Percentiles rank a stretch among this genome's conserved stretches.
Conservation (phyloP, 37 sponge, comb jelly and placozoan genomes). For the Beroe forskalii region DNA sequence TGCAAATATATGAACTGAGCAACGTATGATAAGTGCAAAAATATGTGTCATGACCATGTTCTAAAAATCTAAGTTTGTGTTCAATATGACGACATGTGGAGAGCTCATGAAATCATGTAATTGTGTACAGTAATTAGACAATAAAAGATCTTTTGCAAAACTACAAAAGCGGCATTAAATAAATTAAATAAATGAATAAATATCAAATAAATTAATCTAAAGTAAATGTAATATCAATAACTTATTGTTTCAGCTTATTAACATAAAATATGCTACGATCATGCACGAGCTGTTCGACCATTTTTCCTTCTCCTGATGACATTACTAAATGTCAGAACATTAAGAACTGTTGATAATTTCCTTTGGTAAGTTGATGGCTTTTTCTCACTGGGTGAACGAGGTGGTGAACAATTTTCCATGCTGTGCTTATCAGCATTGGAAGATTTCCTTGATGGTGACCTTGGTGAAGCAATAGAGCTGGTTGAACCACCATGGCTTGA, state of each 20-base stretch:
- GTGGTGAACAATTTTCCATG: not conserved
- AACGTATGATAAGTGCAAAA: too few species aligned
- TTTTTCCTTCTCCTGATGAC: slow-evolving; percentile 44
- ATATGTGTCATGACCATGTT: too few species aligned
- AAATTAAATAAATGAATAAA: not conserved
- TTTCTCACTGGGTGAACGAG: not conserved
- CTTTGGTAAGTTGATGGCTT: not conserved
- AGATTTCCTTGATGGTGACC: not conserved
- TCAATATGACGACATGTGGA: too few species aligned
- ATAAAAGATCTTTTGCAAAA: not conserved
- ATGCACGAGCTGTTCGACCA: not conserved
- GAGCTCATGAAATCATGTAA: too few species aligned
- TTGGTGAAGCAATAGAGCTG: not conserved
- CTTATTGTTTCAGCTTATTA: not conserved
- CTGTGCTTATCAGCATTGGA: not conserved
- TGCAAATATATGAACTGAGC: too few species aligned
- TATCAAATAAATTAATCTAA: not conserved
- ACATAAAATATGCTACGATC: not conserved
- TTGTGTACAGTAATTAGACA: not conserved
- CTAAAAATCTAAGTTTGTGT: too few species aligned
- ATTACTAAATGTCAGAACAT: slow-evolving; percentile 47
- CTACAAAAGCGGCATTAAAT: not conserved
- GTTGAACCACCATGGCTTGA: slow-evolving; percentile 2
- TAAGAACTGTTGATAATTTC: slow-evolving; percentile 5
- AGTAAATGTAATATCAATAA: not conserved